A percentile compares a stretch with the other conserved stretches of the same genome.
These are phyloP conservation scores for Apistogramma diplotaenia DNA, from an alignment of 2,113 vertebrate genomes.

Conservation along the genomic window DNA sequence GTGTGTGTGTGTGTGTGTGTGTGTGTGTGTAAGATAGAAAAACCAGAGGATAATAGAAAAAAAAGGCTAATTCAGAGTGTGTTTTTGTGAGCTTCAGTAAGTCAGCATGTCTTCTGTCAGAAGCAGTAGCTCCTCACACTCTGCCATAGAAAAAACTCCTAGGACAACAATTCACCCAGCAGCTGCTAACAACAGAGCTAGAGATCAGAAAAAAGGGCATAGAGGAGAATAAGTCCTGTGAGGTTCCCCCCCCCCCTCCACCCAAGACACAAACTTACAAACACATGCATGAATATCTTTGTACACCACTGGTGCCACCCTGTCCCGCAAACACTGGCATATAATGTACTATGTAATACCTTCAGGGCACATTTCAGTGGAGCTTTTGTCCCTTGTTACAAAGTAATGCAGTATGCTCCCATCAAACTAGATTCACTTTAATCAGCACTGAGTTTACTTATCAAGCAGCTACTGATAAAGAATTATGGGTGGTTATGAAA, in stretches of 20 bases:
- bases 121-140: conserved; percentile 42
- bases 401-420: conserved; percentile 3
- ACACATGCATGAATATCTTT: conserved; percentile 20
- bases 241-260: not conserved
- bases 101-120: conserved; percentile 61
- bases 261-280: conserved; percentile 2
- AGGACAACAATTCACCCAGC: conserved; percentile 47
- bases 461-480: not conserved
- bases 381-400: conserved; percentile 30
- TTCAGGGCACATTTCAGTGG: conserved; percentile 25
- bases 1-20: not conserved
- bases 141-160: conserved; percentile 66
- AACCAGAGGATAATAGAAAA: not conserved
- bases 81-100: conserved; percentile 17
- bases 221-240: conserved; percentile 15
- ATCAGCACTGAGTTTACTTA: conserved; percentile 33
- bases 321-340: conserved; percentile 2
- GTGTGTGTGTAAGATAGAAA: not conserved
- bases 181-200: conserved; percentile 50
- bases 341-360: not conserved
- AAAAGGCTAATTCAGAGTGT: not conserved
- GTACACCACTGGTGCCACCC: not conserved
- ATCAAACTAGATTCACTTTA: conserved; percentile 41
- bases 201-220: conserved; percentile 21
- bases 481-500: not conserved